Evolutionary conservation across 2,113 vertebrate genomes (phyloP).

Genomic region (rat (Rattus norvegicus)): GRCr8 NC_086032.1:105020501-105021000

Average conservation of each 20-base stretch:
- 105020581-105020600: background rate
- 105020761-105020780: background rate
- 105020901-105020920: background rate
- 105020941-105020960: background rate
- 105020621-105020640: background rate
- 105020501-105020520: background rate
- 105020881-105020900: background rate
- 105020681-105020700: background rate
- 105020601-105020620: background rate
- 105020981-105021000: background rate
- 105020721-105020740: constrained; percentile 38
- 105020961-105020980: background rate
- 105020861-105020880: background rate
- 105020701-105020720: constrained; percentile 48
- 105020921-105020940: background rate
- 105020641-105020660: background rate
- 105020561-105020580: background rate
- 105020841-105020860: constrained; percentile 21
- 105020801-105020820: background rate
- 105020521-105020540: too few relatives aligned
- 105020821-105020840: background rate
- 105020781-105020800: background rate
- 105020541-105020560: background rate
- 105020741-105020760: constrained; percentile 27
- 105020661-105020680: background rate